Evolutionary conservation across 2,113 vertebrate genomes (phyloP).

Genomic region (Heterochromis multidens): DNA sequence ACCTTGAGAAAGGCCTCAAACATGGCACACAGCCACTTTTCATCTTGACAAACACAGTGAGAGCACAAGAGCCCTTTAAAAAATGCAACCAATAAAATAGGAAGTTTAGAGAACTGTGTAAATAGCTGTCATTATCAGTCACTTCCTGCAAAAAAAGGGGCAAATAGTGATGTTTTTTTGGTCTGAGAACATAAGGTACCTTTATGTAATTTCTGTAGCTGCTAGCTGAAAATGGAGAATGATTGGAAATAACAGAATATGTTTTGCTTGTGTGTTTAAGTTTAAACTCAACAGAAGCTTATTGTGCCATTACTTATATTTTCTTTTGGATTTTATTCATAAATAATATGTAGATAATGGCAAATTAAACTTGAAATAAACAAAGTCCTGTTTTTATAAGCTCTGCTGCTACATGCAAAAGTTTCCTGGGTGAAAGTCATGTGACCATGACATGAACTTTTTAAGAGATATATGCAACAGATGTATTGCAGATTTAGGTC

Average conservation of each 20-base stretch:
- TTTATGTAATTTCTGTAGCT: background rate
- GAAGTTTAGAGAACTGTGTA: constrained; percentile 38
- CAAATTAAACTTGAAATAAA: background rate
- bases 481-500: background rate
- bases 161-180: background rate
- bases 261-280: background rate
- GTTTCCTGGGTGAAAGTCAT: too few relatives aligned
- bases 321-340: background rate
- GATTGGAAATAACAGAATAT: background rate
- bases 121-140: constrained; percentile 33
- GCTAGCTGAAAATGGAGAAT: background rate
- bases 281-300: background rate
- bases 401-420: too few relatives aligned
- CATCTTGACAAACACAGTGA: constrained; percentile 24
- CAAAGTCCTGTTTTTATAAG: too few relatives aligned
- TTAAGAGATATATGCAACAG: background rate
- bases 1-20: constrained; percentile 44
- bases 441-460: too few relatives aligned
- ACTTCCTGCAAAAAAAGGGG: constrained; percentile 2
- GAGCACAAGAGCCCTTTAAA: constrained; percentile 43
- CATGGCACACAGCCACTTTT: constrained; percentile 16
- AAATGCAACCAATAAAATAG: constrained; percentile 21
- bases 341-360: background rate
- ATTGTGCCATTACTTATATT: background rate
- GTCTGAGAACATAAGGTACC: background rate